Base-by-base conservation (phyloP, 2,888 invertebrate species). In the Disparrhopalites patrizii region DNA sequence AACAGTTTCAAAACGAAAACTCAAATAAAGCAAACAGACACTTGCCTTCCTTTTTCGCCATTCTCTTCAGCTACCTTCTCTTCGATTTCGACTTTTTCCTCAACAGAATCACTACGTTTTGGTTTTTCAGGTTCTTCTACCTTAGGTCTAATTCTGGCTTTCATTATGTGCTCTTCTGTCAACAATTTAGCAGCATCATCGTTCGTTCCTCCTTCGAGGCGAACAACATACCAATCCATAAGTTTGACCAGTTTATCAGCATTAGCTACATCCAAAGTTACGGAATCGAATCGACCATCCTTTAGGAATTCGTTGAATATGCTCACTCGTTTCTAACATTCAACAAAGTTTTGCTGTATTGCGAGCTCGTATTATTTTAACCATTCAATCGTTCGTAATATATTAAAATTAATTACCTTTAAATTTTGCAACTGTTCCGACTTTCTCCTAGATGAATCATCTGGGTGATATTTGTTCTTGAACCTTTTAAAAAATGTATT, bases 401-500 rank as follows among this genome's bases (percentile, higher is more conserved):
- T 25, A 28, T 57, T 47, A 28, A 51, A 25, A 28, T 57, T 47
- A n/a, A 2, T 33, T 52, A 92, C 93, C 85, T 88, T 89, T 47
- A 94, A 81, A 65, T 91, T 89, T 65, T 83, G 81, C 64, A 88
- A 82, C 76, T 93, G 91, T 77, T 96, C 95, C 20, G 91, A 90
- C 79, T 90, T 92, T 65, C 93, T 83, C 79, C 90, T 93, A 33
- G 90, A 85, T 61, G 92, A 92, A 78, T 98, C 97, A 80, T 95
- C 94, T 2, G 99, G 99, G 80, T 99, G 98, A 79, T 98, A 99
- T 83, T 98, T 98, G 76, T 91, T 87, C 82, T 96, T 95, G 85
- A 99, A 99, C 98, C 99, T 99, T 82, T 60, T n/a, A n/a, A n/a
- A 56, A 77, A 61, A 10, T 52, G 7, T 15, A 73, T 65, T 72